phyloP scores from a whole-genome alignment of 2,797 vertebrate species.

The Sebastiscus albofasciatus region DNA sequence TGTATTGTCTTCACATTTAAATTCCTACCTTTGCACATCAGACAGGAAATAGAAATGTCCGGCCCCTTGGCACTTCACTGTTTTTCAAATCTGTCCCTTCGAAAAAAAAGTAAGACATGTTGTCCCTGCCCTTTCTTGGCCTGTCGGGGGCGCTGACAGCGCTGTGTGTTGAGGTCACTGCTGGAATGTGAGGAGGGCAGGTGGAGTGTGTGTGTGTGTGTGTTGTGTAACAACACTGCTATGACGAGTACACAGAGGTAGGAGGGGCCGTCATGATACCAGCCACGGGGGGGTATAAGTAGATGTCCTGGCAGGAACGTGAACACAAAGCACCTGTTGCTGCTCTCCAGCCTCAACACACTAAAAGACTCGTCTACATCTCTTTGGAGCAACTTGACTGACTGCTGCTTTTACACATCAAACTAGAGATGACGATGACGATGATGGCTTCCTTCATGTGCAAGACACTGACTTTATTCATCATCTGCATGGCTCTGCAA shows the following conservation, averaged over 20 bases:
- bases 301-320: constrained; percentile 21
- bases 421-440: not conserved
- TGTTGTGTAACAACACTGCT: constrained; percentile 48
- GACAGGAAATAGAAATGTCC: no score
- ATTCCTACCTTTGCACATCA: no score
- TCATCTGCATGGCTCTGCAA: constrained; percentile 81
- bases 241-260: constrained; percentile 3
- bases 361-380: not conserved
- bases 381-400: not conserved
- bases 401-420: constrained; percentile 22
- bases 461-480: constrained; percentile 70
- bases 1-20: no score
- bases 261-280: constrained; percentile 47
- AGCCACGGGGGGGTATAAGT: constrained; percentile 63
- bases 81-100: no score
- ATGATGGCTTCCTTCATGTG: constrained; percentile 63
- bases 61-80: no score
- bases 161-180: not conserved
- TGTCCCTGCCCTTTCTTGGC: not conserved
- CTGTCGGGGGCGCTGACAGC: constrained; percentile 35
- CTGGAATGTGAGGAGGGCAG: constrained; percentile 60
- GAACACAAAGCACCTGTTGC: constrained; percentile 79
- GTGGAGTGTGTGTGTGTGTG: constrained; percentile 31
- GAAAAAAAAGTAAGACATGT: not conserved
- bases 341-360: constrained; percentile 28